Evolutionary conservation across 2,888 invertebrate genomes (phyloP).

Genomic region (Erebia ligea): DNA sequence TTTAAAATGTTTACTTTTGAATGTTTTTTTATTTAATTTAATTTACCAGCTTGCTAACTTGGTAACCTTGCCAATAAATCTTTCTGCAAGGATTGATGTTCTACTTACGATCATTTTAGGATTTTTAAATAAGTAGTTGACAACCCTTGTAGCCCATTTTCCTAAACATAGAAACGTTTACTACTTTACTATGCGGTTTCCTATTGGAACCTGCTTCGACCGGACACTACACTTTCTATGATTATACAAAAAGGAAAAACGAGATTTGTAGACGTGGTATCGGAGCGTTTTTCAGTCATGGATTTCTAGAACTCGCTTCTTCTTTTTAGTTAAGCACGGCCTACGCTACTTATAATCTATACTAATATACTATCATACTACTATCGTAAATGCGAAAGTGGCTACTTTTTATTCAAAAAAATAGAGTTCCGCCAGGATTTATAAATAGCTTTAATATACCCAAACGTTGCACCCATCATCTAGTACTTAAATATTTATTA

Average conservation of each 20-base stretch:
- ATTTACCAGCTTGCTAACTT: no score
- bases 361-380: no score
- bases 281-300: constrained; percentile 21
- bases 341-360: background rate
- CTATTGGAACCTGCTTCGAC: constrained; percentile 34
- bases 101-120: background rate
- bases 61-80: no score
- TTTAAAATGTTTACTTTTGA: no score
- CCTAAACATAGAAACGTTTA: constrained; percentile 30
- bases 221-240: constrained; percentile 39
- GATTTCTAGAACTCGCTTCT: constrained; percentile 20
- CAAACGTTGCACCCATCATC: no score
- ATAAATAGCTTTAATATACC: no score
- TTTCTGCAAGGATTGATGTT: no score
- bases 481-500: no score
- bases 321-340: background rate
- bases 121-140: background rate
- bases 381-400: no score
- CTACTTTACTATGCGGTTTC: constrained; percentile 33
- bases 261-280: constrained; percentile 25
- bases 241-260: constrained; percentile 38
- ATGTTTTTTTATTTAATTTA: no score
- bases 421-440: no score
- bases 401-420: no score
- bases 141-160: constrained; percentile 31